A percentile compares a stretch with the other conserved stretches of the same genome.
These are phyloP conservation scores for Chelidonichthys spinosus DNA, from an alignment of 2,797 vertebrate species.

Conservation along the genomic window DNA sequence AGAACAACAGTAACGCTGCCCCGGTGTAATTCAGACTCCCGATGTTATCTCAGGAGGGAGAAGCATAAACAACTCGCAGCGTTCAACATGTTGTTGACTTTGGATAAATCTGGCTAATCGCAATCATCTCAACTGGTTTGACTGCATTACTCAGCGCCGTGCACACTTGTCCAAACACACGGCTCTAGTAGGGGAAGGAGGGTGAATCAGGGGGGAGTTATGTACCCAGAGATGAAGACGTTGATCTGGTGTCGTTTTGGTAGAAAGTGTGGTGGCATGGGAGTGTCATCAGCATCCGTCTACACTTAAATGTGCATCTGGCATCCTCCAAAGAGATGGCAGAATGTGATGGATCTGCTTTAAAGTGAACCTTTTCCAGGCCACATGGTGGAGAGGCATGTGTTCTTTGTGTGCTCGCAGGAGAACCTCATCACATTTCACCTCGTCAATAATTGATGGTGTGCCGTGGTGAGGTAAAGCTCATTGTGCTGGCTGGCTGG, in stretches of 20 bases:
- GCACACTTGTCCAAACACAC: slow-evolving; percentile 44
- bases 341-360: not conserved
- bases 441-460: slow-evolving; percentile 80
- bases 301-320: not conserved
- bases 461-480: slow-evolving; percentile 70
- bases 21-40: slow-evolving; percentile 34
- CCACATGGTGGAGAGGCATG: slow-evolving; percentile 37
- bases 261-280: not conserved
- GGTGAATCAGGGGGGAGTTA: not conserved
- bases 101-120: slow-evolving; percentile 48
- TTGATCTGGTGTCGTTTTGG: not conserved
- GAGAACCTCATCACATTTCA: slow-evolving; percentile 77
- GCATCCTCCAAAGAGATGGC: not conserved
- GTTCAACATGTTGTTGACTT: slow-evolving; percentile 62
- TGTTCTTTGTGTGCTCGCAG: slow-evolving; percentile 71
- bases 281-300: not conserved
- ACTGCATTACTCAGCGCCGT: slow-evolving; percentile 25
- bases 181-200: not conserved
- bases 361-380: slow-evolving; percentile 10
- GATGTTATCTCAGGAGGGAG: slow-evolving; percentile 49
- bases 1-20: not conserved
- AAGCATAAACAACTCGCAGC: slow-evolving; percentile 40
- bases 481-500: slow-evolving; percentile 61
- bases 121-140: slow-evolving; percentile 34
- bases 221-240: not conserved